These are phyloP conservation scores for Dimorphilus gyrociliatus DNA, from an alignment of 2,888 invertebrate species.

Conservation along the genomic window DNA sequence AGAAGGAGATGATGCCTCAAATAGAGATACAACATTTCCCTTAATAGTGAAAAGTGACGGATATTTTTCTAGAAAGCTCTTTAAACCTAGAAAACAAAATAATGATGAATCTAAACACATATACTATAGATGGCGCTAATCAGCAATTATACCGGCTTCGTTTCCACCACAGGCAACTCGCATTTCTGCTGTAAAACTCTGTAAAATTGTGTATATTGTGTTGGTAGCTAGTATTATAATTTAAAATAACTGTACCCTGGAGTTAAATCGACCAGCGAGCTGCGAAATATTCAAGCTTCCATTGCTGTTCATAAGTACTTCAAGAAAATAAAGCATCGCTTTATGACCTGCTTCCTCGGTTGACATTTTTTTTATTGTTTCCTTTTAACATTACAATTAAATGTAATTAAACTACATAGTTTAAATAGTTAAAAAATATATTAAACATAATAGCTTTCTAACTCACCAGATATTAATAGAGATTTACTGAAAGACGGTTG, in stretches of 20 bases:
- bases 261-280: constrained; percentile 95
- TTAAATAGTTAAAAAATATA: too few relatives aligned
- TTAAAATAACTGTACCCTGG: too few relatives aligned
- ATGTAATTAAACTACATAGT: too few relatives aligned
- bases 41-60: constrained; percentile 87
- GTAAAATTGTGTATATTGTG: too few relatives aligned
- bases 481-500: too few relatives aligned
- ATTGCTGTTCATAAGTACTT: constrained; percentile 80
- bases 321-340: constrained; percentile 80
- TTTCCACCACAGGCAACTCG: constrained; percentile 54
- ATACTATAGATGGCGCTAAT: constrained; percentile 23
- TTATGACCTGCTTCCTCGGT: constrained; percentile 37
- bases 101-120: background rate
- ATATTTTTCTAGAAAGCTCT: constrained; percentile 88
- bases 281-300: constrained; percentile 89
- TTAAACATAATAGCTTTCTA: too few relatives aligned
- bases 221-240: too few relatives aligned
- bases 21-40: constrained; percentile 41
- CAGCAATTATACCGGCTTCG: constrained; percentile 59
- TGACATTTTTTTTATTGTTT: constrained; percentile 20
- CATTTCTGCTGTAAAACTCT: constrained; percentile 98
- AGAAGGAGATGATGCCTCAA: constrained; percentile 7
- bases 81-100: constrained; percentile 59
- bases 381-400: constrained; percentile 1
- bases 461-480: too few relatives aligned